These are phyloP conservation scores for Magallana ariakensis DNA, from an alignment of 1,140 invertebrate genomes.

Conservation along the genomic window DNA sequence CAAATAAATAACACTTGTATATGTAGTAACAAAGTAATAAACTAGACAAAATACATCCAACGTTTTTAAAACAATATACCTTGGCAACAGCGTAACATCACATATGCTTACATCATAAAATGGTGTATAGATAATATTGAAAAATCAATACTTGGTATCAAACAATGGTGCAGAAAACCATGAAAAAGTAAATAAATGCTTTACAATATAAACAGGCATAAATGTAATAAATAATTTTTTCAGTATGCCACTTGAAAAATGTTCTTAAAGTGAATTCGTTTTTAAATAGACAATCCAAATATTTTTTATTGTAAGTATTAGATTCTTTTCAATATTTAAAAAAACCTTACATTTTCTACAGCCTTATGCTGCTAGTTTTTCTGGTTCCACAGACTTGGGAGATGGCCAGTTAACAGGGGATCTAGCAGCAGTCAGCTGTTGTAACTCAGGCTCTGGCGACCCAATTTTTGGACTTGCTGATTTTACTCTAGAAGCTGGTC, in stretches of 20 bases:
- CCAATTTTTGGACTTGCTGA: constrained; percentile 46
- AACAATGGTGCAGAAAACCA: constrained; percentile 13
- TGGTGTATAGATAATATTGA: not conserved
- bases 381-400: constrained; percentile 61
- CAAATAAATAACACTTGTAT: too few relatives aligned
- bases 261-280: not conserved
- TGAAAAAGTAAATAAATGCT: not conserved
- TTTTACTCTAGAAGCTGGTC: constrained; percentile 25
- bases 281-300: not conserved
- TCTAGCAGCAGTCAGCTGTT: not conserved
- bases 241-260: too few relatives aligned
- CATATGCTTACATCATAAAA: too few relatives aligned
- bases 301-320: not conserved
- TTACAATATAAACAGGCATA: not conserved
- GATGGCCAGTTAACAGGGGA: constrained; percentile 56
- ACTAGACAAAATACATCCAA: too few relatives aligned
- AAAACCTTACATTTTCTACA: not conserved
- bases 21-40: too few relatives aligned
- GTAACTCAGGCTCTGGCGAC: constrained; percentile 48
- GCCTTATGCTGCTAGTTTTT: constrained; percentile 30
- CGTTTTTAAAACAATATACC: too few relatives aligned
- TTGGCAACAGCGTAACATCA: too few relatives aligned
- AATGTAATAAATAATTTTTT: too few relatives aligned
- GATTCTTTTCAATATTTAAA: not conserved
- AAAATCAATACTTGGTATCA: constrained; percentile 21